These are phyloP conservation scores for Solea senegalensis DNA, from an alignment of 2,113 vertebrate species.

Conservation along the genomic window DNA sequence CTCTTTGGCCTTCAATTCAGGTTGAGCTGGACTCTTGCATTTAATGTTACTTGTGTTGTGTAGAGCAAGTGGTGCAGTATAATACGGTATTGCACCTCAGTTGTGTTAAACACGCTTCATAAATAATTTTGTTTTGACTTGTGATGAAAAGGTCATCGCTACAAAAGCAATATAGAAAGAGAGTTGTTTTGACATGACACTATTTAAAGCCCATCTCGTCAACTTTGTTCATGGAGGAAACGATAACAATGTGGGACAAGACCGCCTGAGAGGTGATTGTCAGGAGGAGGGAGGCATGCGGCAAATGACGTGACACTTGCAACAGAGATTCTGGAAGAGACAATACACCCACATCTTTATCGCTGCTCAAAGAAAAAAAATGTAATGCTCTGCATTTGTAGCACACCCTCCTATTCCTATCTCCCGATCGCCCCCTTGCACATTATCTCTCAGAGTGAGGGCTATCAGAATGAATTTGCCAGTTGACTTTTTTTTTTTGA, in stretches of 20 bases:
- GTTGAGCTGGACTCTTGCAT: no score
- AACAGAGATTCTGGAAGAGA: conserved; percentile 50
- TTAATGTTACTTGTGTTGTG: no score
- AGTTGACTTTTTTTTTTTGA: conserved; percentile 55
- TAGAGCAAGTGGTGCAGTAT: no score
- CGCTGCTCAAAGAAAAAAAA: conserved; percentile 68
- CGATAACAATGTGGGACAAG: conserved; percentile 53
- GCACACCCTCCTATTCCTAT: conserved; percentile 31
- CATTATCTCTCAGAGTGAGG: conserved; percentile 60
- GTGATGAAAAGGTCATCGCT: conserved; percentile 31
- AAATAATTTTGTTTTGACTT: no score
- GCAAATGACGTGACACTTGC: conserved; percentile 65
- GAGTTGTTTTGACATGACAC: conserved; percentile 44
- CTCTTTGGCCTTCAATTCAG: no score
- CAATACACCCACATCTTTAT: conserved; percentile 67
- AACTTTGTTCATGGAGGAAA: conserved; percentile 39
- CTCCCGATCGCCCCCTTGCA: conserved; percentile 1
- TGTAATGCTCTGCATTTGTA: conserved; percentile 55
- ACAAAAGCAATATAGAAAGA: conserved; percentile 44
- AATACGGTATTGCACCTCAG: no score
- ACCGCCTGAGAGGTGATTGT: conserved; percentile 47
- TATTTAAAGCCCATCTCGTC: conserved; percentile 32
- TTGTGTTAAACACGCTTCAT: no score
- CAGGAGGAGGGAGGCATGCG: conserved; percentile 56
- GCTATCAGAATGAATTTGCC: conserved; percentile 63